These are phyloP conservation scores for Cotesia typhae DNA, from an alignment of 1,140 invertebrate genomes.

Conservation along the genomic window DNA sequence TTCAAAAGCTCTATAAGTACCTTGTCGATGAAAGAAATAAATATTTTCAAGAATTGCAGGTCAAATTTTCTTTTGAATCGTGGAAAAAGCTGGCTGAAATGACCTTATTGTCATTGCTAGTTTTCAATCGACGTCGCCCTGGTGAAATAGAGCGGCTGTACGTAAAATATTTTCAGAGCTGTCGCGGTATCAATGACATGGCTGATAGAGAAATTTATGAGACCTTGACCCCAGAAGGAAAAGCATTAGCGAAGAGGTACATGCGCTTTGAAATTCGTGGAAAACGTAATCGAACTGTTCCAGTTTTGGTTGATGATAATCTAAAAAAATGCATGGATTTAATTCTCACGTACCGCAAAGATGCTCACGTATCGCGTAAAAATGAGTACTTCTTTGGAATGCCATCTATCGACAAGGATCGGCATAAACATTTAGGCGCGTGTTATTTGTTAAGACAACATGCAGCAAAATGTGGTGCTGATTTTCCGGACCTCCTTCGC, in stretches of 20 bases:
- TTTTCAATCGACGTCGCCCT: slow-evolving; percentile 36
- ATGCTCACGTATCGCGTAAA: slow-evolving; percentile 4
- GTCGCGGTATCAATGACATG: slow-evolving; percentile 13
- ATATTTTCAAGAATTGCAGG: not conserved
- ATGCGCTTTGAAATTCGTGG: slow-evolving; percentile 29
- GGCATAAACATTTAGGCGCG: slow-evolving; percentile 18
- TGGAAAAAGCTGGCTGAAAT: slow-evolving; percentile 23
- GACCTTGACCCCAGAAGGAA: not conserved
- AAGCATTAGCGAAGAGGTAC: slow-evolving; percentile 25
- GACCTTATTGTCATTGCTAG: not conserved
- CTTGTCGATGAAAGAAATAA: not conserved
- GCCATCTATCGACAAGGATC: slow-evolving; percentile 21
- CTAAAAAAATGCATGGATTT: slow-evolving; percentile 17
- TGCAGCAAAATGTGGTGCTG: slow-evolving; percentile 18
- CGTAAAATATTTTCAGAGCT: slow-evolving; percentile 9
- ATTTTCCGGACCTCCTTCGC: slow-evolving; percentile 13
- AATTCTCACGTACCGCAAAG: slow-evolving; percentile 18
- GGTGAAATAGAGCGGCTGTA: slow-evolving; percentile 30
- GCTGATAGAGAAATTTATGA: slow-evolving; percentile 19
- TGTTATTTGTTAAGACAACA: slow-evolving; percentile 25
- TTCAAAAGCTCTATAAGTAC: slow-evolving; percentile 7
- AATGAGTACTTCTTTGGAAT: slow-evolving; percentile 29
- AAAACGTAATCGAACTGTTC: slow-evolving; percentile 22
- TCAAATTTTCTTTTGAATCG: slow-evolving; percentile 10
- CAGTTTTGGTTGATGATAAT: slow-evolving; percentile 19